Evolutionary conservation across 1,140 invertebrate genomes (phyloP).

Genomic region (Camponotus vicinus): DNA sequence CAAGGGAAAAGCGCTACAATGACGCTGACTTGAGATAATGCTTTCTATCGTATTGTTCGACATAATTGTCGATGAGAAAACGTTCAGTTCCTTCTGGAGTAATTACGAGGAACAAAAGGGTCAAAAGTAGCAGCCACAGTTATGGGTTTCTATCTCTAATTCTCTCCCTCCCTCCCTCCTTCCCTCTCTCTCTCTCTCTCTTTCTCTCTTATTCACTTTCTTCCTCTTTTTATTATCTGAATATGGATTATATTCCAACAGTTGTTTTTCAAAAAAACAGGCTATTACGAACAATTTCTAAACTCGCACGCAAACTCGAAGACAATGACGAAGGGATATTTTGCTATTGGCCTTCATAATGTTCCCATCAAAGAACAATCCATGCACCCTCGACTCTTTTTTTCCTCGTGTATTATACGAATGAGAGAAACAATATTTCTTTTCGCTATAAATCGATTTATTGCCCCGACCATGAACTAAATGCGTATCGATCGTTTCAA

Average conservation of each 20-base stretch:
- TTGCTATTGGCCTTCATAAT: constrained; percentile 30
- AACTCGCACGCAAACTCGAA: constrained; percentile 32
- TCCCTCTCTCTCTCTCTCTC: neutral
- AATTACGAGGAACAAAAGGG: constrained; percentile 63
- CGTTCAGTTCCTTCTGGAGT: constrained; percentile 43
- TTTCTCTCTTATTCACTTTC: neutral
- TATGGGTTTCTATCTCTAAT: constrained; percentile 37
- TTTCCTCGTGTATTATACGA: neutral
- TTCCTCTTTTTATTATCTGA: neutral
- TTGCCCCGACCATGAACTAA: neutral
- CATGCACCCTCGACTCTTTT: constrained; percentile 16
- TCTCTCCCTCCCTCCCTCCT: neutral
- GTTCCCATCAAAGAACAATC: constrained; percentile 25
- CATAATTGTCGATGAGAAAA: constrained; percentile 46
- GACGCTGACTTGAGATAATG: constrained; percentile 39
- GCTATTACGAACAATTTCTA: constrained; percentile 44
- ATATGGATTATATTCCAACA: constrained; percentile 19
- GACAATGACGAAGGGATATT: neutral
- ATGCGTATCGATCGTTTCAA: constrained; percentile 24
- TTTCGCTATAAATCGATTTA: constrained; percentile 23
- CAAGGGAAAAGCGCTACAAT: constrained; percentile 1
- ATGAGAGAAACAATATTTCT: constrained; percentile 43
- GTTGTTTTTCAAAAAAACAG: constrained; percentile 42
- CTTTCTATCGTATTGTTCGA: constrained; percentile 50
- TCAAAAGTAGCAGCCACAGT: constrained; percentile 60